phyloP scores from a whole-genome alignment of 2,888 invertebrate species.

The Tipula helvola region DNA sequence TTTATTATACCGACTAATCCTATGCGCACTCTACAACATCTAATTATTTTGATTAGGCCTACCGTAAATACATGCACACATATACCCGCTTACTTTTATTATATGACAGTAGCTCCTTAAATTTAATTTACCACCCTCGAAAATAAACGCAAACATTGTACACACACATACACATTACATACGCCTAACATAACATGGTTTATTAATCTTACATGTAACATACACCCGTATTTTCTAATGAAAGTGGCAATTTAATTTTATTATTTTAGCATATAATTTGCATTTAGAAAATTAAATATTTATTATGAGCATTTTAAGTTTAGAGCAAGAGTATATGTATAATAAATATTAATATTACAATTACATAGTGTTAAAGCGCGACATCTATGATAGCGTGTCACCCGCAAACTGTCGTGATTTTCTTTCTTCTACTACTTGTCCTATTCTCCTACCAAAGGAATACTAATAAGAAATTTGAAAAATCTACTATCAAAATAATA shows the following conservation, averaged over 20 bases:
- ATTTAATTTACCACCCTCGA: neutral
- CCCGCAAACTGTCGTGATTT: conserved; percentile 9
- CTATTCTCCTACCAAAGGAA: neutral
- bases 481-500: neutral
- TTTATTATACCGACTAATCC: neutral
- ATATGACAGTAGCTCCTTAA: neutral
- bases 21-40: neutral
- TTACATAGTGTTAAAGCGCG: conserved; percentile 6
- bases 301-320: neutral
- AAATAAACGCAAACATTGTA: neutral
- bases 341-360: neutral
- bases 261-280: neutral
- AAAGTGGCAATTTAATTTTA: conserved; percentile 4
- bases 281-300: conserved; percentile 4
- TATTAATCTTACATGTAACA: neutral
- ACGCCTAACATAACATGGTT: neutral
- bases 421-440: neutral
- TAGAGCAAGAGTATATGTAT: neutral
- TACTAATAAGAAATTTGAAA: neutral
- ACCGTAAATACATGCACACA: neutral
- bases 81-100: neutral
- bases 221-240: neutral
- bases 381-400: conserved; percentile 7
- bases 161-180: neutral
- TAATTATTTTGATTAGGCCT: neutral